Evolutionary conservation across 1,140 invertebrate species (phyloP).

Genomic region (Akabosia matsudoensis): DNA sequence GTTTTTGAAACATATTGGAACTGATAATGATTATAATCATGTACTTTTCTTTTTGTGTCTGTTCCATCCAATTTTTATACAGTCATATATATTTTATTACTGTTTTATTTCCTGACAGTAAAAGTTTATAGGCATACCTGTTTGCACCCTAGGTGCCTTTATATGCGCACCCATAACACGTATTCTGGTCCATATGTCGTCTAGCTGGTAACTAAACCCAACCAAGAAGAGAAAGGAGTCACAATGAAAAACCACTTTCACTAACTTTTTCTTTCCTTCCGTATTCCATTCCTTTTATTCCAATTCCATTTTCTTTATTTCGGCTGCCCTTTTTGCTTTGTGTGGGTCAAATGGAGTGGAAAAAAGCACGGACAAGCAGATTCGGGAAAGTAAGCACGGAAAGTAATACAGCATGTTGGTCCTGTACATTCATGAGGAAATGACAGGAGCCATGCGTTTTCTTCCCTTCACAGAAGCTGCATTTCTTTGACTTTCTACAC

Average conservation of each 20-base stretch:
- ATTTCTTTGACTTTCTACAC: too few species aligned
- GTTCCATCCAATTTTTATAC: too few species aligned
- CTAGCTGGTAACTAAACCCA: too few species aligned
- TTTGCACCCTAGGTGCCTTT: too few species aligned
- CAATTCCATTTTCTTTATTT: not conserved
- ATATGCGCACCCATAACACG: too few species aligned
- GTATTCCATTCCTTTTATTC: not conserved
- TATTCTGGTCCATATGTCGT: too few species aligned
- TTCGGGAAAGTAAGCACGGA: not conserved
- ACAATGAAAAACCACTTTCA: not conserved
- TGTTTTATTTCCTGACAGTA: too few species aligned
- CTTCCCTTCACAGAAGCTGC: not conserved
- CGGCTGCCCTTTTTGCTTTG: not conserved
- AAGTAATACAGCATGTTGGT: too few species aligned
- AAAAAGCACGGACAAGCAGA: not conserved
- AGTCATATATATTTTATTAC: too few species aligned
- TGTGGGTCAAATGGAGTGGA: slow-evolving; percentile 3
- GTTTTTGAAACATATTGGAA: not conserved
- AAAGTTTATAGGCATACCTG: too few species aligned
- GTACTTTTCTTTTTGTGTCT: not conserved
- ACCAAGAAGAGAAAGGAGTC: too few species aligned
- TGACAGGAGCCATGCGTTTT: not conserved
- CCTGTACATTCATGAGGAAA: too few species aligned
- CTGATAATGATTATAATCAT: not conserved
- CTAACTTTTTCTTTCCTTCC: not conserved